Percentiles rank a stretch among this genome's conserved stretches.
Evolutionary conservation across 2,113 vertebrate species (phyloP).

Genomic region (Grallaria varia): DNA sequence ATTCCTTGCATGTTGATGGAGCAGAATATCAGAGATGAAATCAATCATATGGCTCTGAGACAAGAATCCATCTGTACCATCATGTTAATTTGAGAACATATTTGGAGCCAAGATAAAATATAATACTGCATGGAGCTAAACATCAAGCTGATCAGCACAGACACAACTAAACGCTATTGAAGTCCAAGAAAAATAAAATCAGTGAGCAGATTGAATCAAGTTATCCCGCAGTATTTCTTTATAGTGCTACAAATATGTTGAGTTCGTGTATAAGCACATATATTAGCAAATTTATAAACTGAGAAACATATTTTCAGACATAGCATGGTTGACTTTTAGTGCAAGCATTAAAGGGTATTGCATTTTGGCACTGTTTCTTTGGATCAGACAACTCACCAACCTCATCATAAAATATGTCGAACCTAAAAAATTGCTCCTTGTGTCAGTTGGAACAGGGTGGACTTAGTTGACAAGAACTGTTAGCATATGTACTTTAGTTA

Average conservation of each 20-base stretch:
- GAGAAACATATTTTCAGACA: background rate
- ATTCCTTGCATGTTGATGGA: constrained; percentile 39
- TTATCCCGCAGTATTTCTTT: background rate
- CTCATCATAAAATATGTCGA: background rate
- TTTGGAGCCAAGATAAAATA: constrained; percentile 32
- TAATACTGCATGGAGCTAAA: background rate
- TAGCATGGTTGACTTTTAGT: background rate
- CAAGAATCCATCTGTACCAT: constrained; percentile 46
- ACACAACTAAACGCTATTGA: background rate
- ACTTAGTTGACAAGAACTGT: background rate
- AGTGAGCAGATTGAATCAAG: background rate
- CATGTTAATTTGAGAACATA: constrained; percentile 34
- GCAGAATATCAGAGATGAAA: constrained; percentile 48
- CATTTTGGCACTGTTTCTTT: background rate
- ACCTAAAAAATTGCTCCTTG: background rate
- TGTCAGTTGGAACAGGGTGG: background rate
- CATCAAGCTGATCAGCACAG: background rate
- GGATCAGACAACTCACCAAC: background rate
- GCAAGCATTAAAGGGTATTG: background rate
- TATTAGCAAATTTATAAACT: background rate
- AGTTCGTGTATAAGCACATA: background rate
- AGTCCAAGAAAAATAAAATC: constrained; percentile 16
- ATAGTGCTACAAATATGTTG: background rate
- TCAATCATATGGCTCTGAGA: constrained; percentile 52
- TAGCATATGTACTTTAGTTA: background rate